Conservation (phyloP, 2,797 vertebrate species). For the Xenopus petersii region DNA sequence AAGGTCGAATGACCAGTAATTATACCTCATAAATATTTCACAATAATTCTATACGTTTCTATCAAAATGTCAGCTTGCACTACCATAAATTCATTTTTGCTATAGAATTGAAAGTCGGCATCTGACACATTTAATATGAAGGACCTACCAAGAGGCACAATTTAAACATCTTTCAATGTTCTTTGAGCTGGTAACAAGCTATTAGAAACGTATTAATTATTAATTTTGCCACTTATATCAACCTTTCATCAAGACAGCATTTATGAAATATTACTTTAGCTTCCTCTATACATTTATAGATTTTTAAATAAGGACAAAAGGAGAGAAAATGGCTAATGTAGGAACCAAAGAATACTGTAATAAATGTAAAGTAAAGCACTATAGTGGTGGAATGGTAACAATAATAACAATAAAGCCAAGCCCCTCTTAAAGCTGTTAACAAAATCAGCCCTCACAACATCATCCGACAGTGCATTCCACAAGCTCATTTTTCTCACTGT, state of each 20-base stretch:
- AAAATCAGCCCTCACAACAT: no score
- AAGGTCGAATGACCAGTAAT: not conserved
- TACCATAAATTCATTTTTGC: conserved; percentile 8
- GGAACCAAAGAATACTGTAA: not conserved
- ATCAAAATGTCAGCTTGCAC: conserved; percentile 1
- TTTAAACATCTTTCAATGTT: conserved; percentile 16
- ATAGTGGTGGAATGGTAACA: no score
- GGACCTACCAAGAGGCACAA: conserved; percentile 10
- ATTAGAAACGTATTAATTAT: conserved; percentile 19
- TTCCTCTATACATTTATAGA: not conserved
- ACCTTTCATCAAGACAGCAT: conserved; percentile 5
- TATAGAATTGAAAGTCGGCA: conserved; percentile 20
- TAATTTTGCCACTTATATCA: conserved; percentile 14
- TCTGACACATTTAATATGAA: conserved; percentile 29
- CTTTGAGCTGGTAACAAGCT: conserved; percentile 1
- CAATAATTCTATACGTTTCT: not conserved
- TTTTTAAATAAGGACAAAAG: not conserved
- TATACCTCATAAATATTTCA: conserved; percentile 15
- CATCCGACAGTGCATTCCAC: no score
- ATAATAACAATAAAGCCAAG: no score
- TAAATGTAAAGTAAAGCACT: no score
- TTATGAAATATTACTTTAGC: not conserved
- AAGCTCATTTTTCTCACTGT: no score
- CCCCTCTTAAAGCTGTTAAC: no score
- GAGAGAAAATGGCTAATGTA: not conserved